Percentiles rank a stretch among this genome's conserved stretches.
Conservation (phyloP, 2,888 invertebrate genomes). For the Pollenia angustigena region DNA sequence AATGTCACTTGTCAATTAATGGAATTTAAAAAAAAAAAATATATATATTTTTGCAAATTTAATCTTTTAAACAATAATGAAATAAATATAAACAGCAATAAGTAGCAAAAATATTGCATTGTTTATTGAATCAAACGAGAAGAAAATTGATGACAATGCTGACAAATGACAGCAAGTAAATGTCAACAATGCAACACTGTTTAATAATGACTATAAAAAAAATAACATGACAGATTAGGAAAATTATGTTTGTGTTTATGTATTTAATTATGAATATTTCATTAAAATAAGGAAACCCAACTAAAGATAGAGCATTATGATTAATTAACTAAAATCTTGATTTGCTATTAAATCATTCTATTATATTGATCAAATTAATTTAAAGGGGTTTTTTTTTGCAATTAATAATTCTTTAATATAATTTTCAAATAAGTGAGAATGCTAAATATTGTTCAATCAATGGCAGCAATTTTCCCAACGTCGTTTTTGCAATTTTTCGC, state of each 20-base stretch:
- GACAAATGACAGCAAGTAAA: constrained; percentile 60
- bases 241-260: constrained; percentile 9
- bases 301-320: not conserved
- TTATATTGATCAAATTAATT: too few species aligned
- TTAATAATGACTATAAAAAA: constrained; percentile 7
- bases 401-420: too few species aligned
- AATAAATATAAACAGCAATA: not conserved
- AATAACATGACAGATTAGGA: constrained; percentile 31
- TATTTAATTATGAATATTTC: not conserved
- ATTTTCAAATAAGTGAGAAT: too few species aligned
- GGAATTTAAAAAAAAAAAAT: not conserved
- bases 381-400: too few species aligned
- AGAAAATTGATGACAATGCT: constrained; percentile 56
- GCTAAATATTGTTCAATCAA: too few species aligned
- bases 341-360: too few species aligned
- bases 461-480: too few species aligned
- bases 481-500: too few species aligned
- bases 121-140: constrained; percentile 40
- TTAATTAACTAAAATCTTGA: not conserved
- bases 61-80: constrained; percentile 12
- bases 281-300: not conserved
- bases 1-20: constrained; percentile 13
- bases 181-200: constrained; percentile 55
- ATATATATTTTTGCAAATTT: not conserved
- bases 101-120: constrained; percentile 19